Evolutionary conservation across 2,888 invertebrate species (phyloP).

Genomic region (Pediacus dermestoides): DNA sequence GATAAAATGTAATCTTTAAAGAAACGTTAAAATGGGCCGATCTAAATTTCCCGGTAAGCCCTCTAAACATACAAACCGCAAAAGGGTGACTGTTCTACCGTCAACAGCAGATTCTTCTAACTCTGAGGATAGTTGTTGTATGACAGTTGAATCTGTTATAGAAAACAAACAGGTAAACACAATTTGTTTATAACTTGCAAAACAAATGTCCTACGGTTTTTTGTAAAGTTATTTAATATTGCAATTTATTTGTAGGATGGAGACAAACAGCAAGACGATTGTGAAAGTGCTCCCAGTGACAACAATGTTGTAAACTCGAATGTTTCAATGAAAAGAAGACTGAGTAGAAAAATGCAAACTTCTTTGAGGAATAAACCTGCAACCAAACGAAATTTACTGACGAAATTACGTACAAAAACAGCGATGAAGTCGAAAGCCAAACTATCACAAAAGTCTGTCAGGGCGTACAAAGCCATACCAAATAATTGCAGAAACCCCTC

Average conservation of each 20-base stretch:
- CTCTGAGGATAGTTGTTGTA: constrained; percentile 39
- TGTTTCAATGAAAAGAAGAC: constrained; percentile 37
- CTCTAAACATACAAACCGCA: constrained; percentile 81
- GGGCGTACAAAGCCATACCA: constrained; percentile 26
- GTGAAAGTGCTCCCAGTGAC: constrained; percentile 49
- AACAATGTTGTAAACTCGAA: constrained; percentile 46
- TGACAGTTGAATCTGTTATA: constrained; percentile 44
- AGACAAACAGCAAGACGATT: constrained; percentile 47
- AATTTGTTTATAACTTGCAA: constrained; percentile 16
- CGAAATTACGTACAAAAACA: constrained; percentile 37
- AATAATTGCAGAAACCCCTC: constrained; percentile 28
- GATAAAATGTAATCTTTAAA: constrained; percentile 40
- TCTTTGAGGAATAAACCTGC: constrained; percentile 35
- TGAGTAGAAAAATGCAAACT: constrained; percentile 37
- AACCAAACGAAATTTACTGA: constrained; percentile 36
- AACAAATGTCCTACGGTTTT: background rate
- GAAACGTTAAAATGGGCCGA: constrained; percentile 61
- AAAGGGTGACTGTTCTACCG: constrained; percentile 77
- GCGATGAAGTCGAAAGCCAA: constrained; percentile 31
- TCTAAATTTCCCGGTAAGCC: constrained; percentile 87
- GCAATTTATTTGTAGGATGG: constrained; percentile 28
- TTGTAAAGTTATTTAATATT: constrained; percentile 12
- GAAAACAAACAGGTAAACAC: constrained; percentile 49
- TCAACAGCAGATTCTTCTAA: constrained; percentile 40
- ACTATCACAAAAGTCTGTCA: constrained; percentile 25